Base-by-base conservation (phyloP, 2,797 vertebrate genomes). In the Eulemur coronatus region DNA sequence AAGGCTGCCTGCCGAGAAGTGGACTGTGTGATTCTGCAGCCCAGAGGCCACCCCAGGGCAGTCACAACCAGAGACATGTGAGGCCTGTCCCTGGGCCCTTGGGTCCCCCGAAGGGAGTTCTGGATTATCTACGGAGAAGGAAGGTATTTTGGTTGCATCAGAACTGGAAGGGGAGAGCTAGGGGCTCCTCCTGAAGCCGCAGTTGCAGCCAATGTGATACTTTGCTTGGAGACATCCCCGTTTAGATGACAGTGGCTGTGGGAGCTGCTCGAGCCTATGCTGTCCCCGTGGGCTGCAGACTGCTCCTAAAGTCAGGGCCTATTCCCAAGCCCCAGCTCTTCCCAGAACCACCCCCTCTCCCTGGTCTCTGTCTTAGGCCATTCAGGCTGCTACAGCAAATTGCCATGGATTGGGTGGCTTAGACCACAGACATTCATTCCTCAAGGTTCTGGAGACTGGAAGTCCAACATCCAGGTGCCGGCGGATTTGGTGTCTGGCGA, bases 1-100 rank as follows among this genome's bases (percentile, higher is more conserved):
- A 63, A 28, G 30, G 13, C 33, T 8, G 1, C 10, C 81, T 28
- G n/a, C 0, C 0, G 20, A 67, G 57, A 48, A 4, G 9, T 6
- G 33, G 48, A 35, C 1, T 1, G 3, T 18, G 17, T 22, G 46
- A 79, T 7, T 63, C 73, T 20, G 35, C 7, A 0, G 41, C 38
- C 80, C 4, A 15, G 7, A 15, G 55, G 43, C 43, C 22, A 11
- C 35, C n/a, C 7, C 24, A 22, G 13, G n/a, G 48, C 4, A 46
- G 46, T 22, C 61, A 26, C 12, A n/a, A 10, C 61, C 28, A 84
- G 35, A 20, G 41, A 9, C 35, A 3, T 46, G 38, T 8, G 8
- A 59, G 28, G 43, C 4, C 88, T 57, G 41, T 22, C 41, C 2
- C 41, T 24, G 41, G 43, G 20, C 57, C 55, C 38, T 43, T 6